A percentile compares a stretch with the other conserved stretches of the same genome.
Evolutionary conservation across 2,797 vertebrate genomes (phyloP).

Genomic region (Hemitrygon akajei): DNA sequence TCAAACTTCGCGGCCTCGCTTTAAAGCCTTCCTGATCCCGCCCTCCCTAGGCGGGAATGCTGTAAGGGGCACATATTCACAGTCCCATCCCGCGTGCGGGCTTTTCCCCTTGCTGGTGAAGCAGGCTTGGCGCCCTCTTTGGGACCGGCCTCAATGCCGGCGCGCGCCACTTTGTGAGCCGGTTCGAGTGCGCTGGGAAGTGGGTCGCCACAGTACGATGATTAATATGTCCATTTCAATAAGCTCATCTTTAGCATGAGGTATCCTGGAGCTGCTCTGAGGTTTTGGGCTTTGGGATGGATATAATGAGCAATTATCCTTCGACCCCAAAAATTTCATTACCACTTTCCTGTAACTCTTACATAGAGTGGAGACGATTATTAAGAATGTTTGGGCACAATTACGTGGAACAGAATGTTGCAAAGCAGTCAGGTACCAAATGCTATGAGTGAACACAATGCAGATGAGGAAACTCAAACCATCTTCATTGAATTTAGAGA

Average conservation of each 20-base stretch:
- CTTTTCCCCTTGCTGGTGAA: too few relatives aligned
- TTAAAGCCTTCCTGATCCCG: too few relatives aligned
- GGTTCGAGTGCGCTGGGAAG: too few relatives aligned
- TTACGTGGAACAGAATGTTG: neutral
- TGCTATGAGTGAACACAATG: neutral
- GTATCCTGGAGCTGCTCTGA: neutral
- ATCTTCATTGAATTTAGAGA: neutral
- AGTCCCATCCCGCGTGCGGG: too few relatives aligned
- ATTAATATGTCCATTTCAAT: neutral
- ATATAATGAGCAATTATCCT: neutral
- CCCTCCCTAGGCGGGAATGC: too few relatives aligned
- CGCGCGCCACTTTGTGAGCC: too few relatives aligned
- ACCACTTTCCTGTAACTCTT: neutral
- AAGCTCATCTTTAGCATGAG: neutral
- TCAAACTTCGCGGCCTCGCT: too few relatives aligned
- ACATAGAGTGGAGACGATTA: neutral
- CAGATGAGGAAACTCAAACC: neutral
- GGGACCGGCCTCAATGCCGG: too few relatives aligned
- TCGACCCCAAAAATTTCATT: neutral
- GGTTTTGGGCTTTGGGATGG: neutral
- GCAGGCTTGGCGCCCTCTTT: too few relatives aligned
- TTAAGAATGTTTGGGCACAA: neutral
- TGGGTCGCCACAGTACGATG: too few relatives aligned
- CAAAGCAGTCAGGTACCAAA: neutral
- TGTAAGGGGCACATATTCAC: too few relatives aligned